A percentile compares a stretch with the other conserved stretches of the same genome.
Conservation (phyloP, 2,113 vertebrate species). For the Spizaetus ornatus region DNA sequence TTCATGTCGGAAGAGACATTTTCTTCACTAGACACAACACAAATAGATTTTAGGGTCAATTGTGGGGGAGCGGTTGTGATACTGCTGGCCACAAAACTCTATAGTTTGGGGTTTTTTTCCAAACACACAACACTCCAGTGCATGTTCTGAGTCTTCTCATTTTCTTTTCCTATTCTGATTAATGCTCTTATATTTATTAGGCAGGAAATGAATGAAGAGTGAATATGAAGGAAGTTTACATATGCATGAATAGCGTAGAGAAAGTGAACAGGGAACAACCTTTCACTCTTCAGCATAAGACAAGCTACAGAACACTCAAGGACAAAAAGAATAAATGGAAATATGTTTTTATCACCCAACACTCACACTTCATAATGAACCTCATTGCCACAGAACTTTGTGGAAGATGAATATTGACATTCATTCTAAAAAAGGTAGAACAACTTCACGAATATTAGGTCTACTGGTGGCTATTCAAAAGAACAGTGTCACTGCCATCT, state of each 20-base stretch:
- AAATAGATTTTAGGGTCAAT: background rate
- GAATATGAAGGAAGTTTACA: background rate
- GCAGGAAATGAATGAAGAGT: background rate
- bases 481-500: rapidly evolving
- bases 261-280: background rate
- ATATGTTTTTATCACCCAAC: background rate
- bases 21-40: background rate
- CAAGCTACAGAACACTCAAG: background rate
- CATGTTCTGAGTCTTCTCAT: background rate
- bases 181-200: background rate
- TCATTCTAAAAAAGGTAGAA: background rate
- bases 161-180: background rate
- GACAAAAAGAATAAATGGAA: background rate
- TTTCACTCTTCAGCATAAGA: background rate
- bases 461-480: background rate
- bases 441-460: background rate
- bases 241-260: background rate
- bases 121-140: background rate
- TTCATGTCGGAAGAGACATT: background rate
- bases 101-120: background rate
- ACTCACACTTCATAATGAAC: background rate
- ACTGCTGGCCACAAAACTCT: background rate
- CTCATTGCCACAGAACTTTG: background rate
- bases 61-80: background rate
- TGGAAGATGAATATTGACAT: background rate